Evolutionary conservation across 2,888 invertebrate genomes (phyloP), one percentile per base, ranked within the genome.

Genomic region (Geophilus truncorum): DNA sequence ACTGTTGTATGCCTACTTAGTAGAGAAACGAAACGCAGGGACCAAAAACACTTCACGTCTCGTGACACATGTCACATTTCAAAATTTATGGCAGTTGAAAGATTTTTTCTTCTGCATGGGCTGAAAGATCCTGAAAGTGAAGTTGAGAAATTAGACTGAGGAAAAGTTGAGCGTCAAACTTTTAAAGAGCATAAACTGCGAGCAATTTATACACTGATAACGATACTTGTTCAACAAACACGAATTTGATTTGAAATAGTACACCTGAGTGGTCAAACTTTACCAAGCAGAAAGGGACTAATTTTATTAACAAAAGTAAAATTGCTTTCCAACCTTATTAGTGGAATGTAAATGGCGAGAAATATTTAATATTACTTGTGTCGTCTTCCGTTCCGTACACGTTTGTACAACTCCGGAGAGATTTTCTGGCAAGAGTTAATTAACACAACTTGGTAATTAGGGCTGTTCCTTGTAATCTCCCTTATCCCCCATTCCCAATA

Each of bases 271-370:
- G 57, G 57, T 62, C 57, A 62, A 62, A 62, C 57, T 62, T 62
- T 62, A 10, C 57, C 18, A 21, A 21, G 7, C 18, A 6, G 18
- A 62, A 62, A 23, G 10, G 21, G 57, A 18, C 57, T 62, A 62
- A 62, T 62, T 62, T 62, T 62, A 62, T 62, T 62, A 62, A 62
- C 57, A 62, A 62, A 62, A 23, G 21, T 62, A 62, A 62, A 62
- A 62, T 62, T 62, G 57, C 57, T 62, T 62, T 62, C 57, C 57
- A 62, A 62, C 57, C 57, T 62, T 62, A 62, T 62, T 62, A 62
- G 57, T 21, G 57, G 57, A 62, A 62, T 62, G 57, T 18, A 62
- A 62, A 62, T 62, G 57, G 57, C n/a, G 57, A 62, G 57, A 62
- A 62, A 62, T 62, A 62, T 62, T 62, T 62, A 62, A 62, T 62